Conservation (phyloP, 2,888 invertebrate genomes). For the Mesorhabditis spiculigera region DNA sequence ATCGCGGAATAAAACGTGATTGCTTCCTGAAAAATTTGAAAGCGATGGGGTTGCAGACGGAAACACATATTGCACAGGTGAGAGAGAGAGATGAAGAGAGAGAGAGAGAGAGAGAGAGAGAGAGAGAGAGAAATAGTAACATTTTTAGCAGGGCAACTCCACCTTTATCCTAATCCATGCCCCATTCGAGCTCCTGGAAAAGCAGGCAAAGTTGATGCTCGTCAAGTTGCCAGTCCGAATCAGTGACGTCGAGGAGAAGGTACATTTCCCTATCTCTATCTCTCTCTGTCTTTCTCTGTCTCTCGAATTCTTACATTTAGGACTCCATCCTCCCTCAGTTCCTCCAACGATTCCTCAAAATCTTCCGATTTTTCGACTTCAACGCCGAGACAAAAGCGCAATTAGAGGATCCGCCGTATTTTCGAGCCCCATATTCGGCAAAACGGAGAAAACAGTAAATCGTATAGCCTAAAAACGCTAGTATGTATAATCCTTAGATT, state of each 20-base stretch:
- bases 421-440: conserved; percentile 59
- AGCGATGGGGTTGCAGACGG: conserved; percentile 26
- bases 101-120: too few species aligned
- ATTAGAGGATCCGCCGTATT: conserved; percentile 59
- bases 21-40: conserved; percentile 39
- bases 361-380: conserved; percentile 36
- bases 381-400: conserved; percentile 28
- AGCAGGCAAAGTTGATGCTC: conserved; percentile 50
- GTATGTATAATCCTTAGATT: conserved; percentile 42
- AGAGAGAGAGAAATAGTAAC: neutral
- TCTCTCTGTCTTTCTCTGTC: neutral
- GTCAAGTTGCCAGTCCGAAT: conserved; percentile 60
- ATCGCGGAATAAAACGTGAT: conserved; percentile 28
- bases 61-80: neutral
- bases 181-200: conserved; percentile 47
- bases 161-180: conserved; percentile 51
- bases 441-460: conserved; percentile 23
- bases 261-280: conserved; percentile 9
- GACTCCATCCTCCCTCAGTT: conserved; percentile 29
- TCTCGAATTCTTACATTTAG: conserved; percentile 17
- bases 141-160: conserved; percentile 20
- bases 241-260: conserved; percentile 43
- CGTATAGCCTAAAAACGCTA: too few species aligned
- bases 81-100: neutral
- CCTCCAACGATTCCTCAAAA: conserved; percentile 31